Conservation (phyloP, 2,797 vertebrate species). For the Danio kyathit region DNA sequence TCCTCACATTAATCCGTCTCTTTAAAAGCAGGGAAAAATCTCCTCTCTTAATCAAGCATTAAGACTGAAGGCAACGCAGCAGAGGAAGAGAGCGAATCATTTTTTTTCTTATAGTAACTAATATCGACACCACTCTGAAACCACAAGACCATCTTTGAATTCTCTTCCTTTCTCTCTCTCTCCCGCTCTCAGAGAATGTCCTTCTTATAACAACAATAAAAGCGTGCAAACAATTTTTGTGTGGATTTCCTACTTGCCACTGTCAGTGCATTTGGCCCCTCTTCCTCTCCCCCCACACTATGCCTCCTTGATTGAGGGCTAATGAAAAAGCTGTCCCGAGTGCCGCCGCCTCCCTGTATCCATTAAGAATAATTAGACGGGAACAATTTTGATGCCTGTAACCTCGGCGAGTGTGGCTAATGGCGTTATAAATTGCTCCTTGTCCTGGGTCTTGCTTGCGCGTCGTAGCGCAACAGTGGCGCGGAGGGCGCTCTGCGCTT, state of each 20-base stretch:
- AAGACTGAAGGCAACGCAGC: constrained; percentile 59
- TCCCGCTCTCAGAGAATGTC: neutral
- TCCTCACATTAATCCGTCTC: constrained; percentile 72
- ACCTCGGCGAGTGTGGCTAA: constrained; percentile 99
- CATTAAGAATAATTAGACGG: constrained; percentile 99
- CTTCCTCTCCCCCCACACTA: constrained; percentile 69
- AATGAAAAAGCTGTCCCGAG: constrained; percentile 99
- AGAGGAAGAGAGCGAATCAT: constrained; percentile 51
- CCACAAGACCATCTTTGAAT: neutral
- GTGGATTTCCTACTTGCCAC: constrained; percentile 86
- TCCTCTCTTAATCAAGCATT: constrained; percentile 64
- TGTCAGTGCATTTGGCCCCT: constrained; percentile 92
- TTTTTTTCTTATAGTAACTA: constrained; percentile 43
- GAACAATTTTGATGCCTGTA: constrained; percentile 99
- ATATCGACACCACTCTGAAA: constrained; percentile 35
- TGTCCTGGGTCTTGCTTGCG: constrained; percentile 94
- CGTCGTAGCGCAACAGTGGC: constrained; percentile 61
- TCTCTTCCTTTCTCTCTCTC: neutral
- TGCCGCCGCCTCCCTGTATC: constrained; percentile 99
- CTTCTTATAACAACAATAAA: constrained; percentile 63
- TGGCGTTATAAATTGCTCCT: constrained; percentile 99
- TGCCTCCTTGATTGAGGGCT: constrained; percentile 99
- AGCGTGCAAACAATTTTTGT: constrained; percentile 80
- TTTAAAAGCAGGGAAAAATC: constrained; percentile 76
- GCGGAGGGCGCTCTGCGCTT: constrained; percentile 89